A percentile compares a stretch with the other conserved stretches of the same genome.
These are phyloP conservation scores for Tenebrosternarchus preto DNA, from an alignment of 2,113 vertebrate species.

Conservation along the genomic window DNA sequence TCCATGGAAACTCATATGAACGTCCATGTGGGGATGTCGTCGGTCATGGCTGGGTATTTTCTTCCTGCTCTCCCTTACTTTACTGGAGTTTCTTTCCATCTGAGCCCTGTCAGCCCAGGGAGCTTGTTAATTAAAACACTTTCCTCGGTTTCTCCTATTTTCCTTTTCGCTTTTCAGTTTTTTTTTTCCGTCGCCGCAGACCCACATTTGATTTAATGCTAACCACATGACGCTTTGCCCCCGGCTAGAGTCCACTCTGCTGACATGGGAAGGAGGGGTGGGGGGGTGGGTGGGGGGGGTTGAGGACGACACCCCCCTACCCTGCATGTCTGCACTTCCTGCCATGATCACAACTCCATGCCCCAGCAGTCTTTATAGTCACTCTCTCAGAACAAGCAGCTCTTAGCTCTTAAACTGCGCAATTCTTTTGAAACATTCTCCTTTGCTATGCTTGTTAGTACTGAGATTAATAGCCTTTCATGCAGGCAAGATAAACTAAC, in stretches of 20 bases:
- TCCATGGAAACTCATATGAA: slow-evolving; percentile 56
- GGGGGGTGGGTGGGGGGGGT: slow-evolving; percentile 60
- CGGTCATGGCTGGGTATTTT: slow-evolving; percentile 34
- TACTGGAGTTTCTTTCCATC: slow-evolving; percentile 72
- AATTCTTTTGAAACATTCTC: not conserved
- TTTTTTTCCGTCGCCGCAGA: slow-evolving; percentile 54
- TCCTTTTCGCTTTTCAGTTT: slow-evolving; percentile 58
- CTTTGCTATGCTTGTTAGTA: not conserved
- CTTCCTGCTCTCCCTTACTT: slow-evolving; percentile 44
- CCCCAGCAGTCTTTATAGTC: not conserved
- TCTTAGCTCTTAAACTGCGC: not conserved
- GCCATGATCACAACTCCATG: slow-evolving; percentile 10
- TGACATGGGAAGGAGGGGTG: slow-evolving; percentile 61
- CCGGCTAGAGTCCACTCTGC: slow-evolving; percentile 68
- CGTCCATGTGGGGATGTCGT: slow-evolving; percentile 60
- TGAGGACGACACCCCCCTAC: slow-evolving; percentile 56
- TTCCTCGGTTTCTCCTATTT: slow-evolving; percentile 55
- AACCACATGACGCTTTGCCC: slow-evolving; percentile 66
- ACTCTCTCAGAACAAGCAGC: not conserved
- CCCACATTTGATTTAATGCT: slow-evolving; percentile 66
- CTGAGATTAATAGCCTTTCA: not conserved
- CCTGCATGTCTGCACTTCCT: slow-evolving; percentile 72
- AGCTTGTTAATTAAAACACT: slow-evolving; percentile 66
- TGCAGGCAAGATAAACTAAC: not conserved
- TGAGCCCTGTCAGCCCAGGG: slow-evolving; percentile 84